Conservation (phyloP, 2,888 invertebrate species). For the Acheta domesticus region DNA sequence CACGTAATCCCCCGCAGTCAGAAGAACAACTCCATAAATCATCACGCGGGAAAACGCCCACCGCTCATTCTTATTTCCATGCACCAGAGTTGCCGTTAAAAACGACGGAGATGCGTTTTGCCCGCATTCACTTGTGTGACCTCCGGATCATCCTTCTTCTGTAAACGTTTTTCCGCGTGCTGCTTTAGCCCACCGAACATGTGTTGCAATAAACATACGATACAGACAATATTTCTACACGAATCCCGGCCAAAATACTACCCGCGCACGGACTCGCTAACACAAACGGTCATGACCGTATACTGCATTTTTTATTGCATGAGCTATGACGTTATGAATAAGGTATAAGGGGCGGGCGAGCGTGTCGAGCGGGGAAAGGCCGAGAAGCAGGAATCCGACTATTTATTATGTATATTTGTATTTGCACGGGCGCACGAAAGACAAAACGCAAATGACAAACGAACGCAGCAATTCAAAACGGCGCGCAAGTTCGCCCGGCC, state of each 20-base stretch:
- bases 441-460: slow-evolving; percentile 18
- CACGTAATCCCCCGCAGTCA: no score
- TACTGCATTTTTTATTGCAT: slow-evolving; percentile 5
- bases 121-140: no score
- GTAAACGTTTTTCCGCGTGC: slow-evolving; percentile 1
- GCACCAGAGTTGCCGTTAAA: background rate
- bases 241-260: background rate
- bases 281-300: background rate
- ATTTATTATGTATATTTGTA: slow-evolving; percentile 18
- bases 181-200: background rate
- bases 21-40: no score
- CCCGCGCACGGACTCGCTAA: background rate
- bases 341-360: slow-evolving; percentile 5
- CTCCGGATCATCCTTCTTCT: background rate
- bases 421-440: background rate
- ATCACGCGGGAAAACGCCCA: background rate
- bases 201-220: slow-evolving; percentile 8
- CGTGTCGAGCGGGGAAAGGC: background rate
- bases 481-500: background rate
- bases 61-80: background rate
- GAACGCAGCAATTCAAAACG: slow-evolving; percentile 9
- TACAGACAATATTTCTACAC: slow-evolving; percentile 4
- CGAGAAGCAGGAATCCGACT: background rate
- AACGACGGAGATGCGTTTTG: no score
- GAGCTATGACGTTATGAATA: slow-evolving; percentile 18